Evolutionary conservation across 2,797 vertebrate species (phyloP).

Genomic region (Rhinichthys osculus): DNA sequence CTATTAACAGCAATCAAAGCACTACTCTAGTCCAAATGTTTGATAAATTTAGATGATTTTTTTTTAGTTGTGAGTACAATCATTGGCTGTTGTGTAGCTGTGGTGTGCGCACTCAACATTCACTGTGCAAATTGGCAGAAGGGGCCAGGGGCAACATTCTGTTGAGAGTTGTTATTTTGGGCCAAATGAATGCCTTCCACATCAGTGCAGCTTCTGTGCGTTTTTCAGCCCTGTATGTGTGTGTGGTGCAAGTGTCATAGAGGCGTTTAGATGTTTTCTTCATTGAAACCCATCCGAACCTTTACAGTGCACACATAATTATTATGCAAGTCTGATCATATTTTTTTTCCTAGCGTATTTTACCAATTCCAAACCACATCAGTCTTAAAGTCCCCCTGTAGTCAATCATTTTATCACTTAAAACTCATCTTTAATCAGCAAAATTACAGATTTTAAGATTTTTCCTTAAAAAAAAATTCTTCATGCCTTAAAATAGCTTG

Average conservation of each 20-base stretch:
- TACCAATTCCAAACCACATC: neutral
- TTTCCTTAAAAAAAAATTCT: too few species aligned
- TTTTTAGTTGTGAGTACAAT: conserved; percentile 16
- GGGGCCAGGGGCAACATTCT: conserved; percentile 59
- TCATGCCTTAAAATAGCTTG: too few species aligned
- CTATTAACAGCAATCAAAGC: conserved; percentile 2
- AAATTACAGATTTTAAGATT: too few species aligned
- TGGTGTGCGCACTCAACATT: conserved; percentile 32
- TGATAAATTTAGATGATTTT: neutral
- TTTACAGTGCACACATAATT: neutral
- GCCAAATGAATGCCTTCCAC: conserved; percentile 61
- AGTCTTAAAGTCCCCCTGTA: neutral
- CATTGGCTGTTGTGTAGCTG: conserved; percentile 34
- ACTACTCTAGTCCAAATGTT: conserved; percentile 8
- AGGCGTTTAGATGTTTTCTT: conserved; percentile 40
- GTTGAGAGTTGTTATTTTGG: conserved; percentile 63
- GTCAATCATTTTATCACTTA: too few species aligned
- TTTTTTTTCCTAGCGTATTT: neutral
- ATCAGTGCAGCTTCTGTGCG: conserved; percentile 50
- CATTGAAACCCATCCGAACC: conserved; percentile 5
- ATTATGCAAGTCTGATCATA: neutral
- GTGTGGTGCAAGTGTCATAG: conserved; percentile 22
- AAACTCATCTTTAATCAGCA: too few species aligned
- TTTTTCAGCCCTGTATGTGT: conserved; percentile 22
- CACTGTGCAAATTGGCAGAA: conserved; percentile 50